Evolutionary conservation across 2,797 vertebrate species (phyloP).

Genomic region (Manis javanica): DNA sequence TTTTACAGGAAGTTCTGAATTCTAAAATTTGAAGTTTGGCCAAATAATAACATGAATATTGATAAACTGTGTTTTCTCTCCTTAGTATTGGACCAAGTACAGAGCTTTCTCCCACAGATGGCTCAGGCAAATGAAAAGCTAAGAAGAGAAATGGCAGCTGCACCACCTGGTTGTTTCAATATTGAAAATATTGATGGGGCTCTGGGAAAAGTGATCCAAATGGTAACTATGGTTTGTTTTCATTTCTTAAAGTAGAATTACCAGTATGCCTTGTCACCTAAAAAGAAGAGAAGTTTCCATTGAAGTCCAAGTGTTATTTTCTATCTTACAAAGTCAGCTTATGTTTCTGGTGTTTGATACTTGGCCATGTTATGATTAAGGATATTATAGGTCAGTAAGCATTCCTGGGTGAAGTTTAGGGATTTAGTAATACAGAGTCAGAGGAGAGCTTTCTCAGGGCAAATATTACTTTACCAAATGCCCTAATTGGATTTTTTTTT

Average conservation of each 20-base stretch:
- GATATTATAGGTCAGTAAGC: background rate
- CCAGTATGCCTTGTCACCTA: fast-evolving
- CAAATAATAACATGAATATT: background rate
- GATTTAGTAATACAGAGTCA: background rate
- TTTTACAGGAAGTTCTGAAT: background rate
- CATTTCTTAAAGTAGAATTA: background rate
- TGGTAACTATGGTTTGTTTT: slow-evolving; percentile 87
- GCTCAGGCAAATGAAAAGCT: slow-evolving; percentile 94
- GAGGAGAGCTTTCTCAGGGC: background rate
- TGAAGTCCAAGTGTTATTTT: slow-evolving; percentile 3
- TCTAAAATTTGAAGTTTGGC: background rate
- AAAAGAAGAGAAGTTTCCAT: background rate
- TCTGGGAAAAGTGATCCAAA: slow-evolving; percentile 92
- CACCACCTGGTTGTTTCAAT: slow-evolving; percentile 90
- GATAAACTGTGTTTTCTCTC: slow-evolving; percentile 25
- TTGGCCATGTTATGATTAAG: background rate
- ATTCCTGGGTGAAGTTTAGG: background rate
- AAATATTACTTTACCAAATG: background rate
- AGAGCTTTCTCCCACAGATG: slow-evolving; percentile 95
- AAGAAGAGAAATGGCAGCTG: slow-evolving; percentile 89
- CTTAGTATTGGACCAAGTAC: slow-evolving; percentile 92
- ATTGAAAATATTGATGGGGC: slow-evolving; percentile 91
- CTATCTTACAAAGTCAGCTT: background rate
- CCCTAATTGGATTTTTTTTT: background rate
- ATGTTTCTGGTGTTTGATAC: background rate